phyloP scores from a whole-genome alignment of 2,113 vertebrate species.

The Hippocampus mohnikei region DNA sequence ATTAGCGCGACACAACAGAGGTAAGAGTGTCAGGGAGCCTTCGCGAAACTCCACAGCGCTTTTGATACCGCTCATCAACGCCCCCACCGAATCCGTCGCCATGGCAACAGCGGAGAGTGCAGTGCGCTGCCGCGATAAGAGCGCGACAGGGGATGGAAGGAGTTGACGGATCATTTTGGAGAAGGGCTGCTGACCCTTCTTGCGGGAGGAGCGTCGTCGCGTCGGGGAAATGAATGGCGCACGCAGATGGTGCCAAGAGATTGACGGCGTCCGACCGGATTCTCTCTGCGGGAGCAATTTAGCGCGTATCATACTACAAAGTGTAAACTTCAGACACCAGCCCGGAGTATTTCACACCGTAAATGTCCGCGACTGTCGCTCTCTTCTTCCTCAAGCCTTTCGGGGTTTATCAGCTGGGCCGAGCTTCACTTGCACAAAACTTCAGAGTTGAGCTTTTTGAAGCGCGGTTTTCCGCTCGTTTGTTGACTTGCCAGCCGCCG shows the following conservation, averaged over 20 bases:
- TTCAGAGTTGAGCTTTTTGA: conserved; percentile 5
- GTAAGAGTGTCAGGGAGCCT: conserved; percentile 61
- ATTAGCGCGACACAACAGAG: conserved; percentile 66
- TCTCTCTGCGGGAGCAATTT: conserved; percentile 66
- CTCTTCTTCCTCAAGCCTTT: conserved; percentile 61
- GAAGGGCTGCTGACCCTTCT: conserved; percentile 61
- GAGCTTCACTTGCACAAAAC: conserved; percentile 47
- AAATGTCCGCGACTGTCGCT: conserved; percentile 64
- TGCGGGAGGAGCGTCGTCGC: conserved; percentile 49
- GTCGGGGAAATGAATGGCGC: conserved; percentile 63
- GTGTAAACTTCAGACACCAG: conserved; percentile 66
- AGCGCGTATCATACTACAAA: conserved; percentile 64
- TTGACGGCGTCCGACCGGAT: conserved; percentile 52
- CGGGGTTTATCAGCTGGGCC: conserved; percentile 56
- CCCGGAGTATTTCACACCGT: conserved; percentile 59
- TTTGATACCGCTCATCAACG: conserved; percentile 60
- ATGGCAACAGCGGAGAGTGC: conserved; percentile 66
- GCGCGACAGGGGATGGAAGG: conserved; percentile 66
- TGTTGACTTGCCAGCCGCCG: neutral
- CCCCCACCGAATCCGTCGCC: conserved; percentile 61
- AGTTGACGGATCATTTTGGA: conserved; percentile 70
- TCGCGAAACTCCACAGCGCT: conserved; percentile 58
- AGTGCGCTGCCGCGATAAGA: conserved; percentile 68
- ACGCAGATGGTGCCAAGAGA: conserved; percentile 67
- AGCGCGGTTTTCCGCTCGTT: neutral